phyloP scores from a whole-genome alignment of 2,113 vertebrate genomes.

The Perca schrenkii region DNA sequence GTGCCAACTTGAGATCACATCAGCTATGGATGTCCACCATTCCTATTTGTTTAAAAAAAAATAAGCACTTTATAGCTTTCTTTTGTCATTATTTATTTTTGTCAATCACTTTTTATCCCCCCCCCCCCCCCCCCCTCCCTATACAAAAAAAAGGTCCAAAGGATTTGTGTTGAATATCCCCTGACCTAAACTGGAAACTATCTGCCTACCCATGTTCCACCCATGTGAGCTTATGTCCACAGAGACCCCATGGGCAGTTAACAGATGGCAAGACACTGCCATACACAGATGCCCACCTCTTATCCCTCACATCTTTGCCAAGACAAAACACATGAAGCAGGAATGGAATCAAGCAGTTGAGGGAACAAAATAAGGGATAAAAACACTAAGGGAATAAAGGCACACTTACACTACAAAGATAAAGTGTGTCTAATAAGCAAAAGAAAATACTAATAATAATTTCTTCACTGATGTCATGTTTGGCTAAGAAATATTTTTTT shows the following conservation, averaged over 20 bases:
- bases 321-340: conserved; percentile 74
- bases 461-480: not conserved
- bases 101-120: not conserved
- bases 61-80: not conserved
- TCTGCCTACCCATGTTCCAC: conserved; percentile 66
- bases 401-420: not conserved
- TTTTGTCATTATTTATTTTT: not conserved
- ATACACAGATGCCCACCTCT: conserved; percentile 81
- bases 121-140: not conserved
- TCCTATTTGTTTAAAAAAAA: not conserved
- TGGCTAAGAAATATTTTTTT: conserved; percentile 7
- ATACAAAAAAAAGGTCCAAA: not conserved
- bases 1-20: not conserved
- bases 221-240: conserved; percentile 78
- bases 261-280: conserved; percentile 79
- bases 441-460: not conserved
- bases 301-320: conserved; percentile 74
- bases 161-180: conserved; percentile 1
- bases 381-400: conserved; percentile 11
- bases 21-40: not conserved
- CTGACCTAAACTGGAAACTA: conserved; percentile 49
- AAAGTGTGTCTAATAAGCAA: conserved; percentile 23
- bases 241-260: conserved; percentile 78
- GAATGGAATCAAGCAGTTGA: conserved; percentile 47
- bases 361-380: conserved; percentile 29